A percentile compares a stretch with the other conserved stretches of the same genome.
Conservation (phyloP, 2,113 vertebrate species). For the Ptyas mucosa region DNA sequence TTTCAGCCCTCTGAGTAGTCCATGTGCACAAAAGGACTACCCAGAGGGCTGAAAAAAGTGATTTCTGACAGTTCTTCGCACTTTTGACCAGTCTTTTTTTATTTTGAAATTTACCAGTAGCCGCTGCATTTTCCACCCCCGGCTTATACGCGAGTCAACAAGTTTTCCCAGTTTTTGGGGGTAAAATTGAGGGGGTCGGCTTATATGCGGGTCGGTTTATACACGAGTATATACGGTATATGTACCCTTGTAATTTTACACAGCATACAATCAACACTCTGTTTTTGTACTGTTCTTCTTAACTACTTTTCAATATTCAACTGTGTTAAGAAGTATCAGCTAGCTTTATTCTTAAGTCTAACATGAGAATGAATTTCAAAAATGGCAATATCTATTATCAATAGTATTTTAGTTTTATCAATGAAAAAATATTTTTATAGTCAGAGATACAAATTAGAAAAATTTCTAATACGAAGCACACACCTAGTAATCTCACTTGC, state of each 20-base stretch:
- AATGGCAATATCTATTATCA: not conserved
- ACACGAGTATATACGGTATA: too few relatives aligned
- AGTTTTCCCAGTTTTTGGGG: too few relatives aligned
- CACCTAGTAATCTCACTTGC: conserved; percentile 95
- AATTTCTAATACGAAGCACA: conserved; percentile 13
- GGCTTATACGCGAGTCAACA: too few relatives aligned
- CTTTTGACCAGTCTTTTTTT: too few relatives aligned
- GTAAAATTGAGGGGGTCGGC: too few relatives aligned
- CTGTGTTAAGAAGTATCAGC: not conserved
- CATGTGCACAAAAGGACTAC: too few relatives aligned
- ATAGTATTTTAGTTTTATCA: not conserved
- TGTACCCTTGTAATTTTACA: not conserved
- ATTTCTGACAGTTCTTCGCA: too few relatives aligned
- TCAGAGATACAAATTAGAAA: not conserved
- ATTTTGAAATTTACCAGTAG: too few relatives aligned
- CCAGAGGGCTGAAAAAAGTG: too few relatives aligned
- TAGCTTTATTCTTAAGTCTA: not conserved
- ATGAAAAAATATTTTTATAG: not conserved
- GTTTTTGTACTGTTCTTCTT: not conserved
- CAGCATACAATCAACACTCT: not conserved
- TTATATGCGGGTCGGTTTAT: too few relatives aligned
- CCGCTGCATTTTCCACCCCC: too few relatives aligned
- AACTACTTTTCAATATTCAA: not conserved
- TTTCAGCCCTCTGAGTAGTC: too few relatives aligned
- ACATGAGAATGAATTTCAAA: conserved; percentile 17